phyloP scores from a whole-genome alignment of 2,888 invertebrate genomes.

The Andrena minutula region DNA sequence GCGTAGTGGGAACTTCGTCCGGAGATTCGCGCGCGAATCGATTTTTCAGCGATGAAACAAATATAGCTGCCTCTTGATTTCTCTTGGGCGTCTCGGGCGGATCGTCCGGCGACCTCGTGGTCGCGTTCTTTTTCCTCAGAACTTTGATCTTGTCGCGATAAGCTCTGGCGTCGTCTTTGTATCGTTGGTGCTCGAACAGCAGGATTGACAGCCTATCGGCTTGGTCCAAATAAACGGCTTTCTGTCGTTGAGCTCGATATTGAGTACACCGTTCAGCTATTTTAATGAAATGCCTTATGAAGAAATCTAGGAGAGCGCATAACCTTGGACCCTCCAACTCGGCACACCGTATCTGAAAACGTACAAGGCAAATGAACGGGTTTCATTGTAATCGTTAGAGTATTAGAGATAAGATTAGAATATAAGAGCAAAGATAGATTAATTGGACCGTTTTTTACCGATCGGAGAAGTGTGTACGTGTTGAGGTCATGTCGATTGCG shows the following conservation, averaged over 20 bases:
- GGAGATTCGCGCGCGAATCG: conserved; percentile 58
- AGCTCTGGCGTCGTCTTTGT: conserved; percentile 86
- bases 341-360: conserved; percentile 81
- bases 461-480: not conserved
- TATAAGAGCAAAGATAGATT: not conserved
- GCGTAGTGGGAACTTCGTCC: not conserved
- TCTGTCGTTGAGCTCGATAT: conserved; percentile 88
- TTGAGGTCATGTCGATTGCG: not conserved
- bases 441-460: not conserved
- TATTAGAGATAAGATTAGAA: conserved; percentile 66
- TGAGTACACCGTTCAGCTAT: conserved; percentile 89
- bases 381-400: conserved; percentile 23
- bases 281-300: conserved; percentile 90
- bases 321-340: conserved; percentile 88
- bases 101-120: conserved; percentile 31
- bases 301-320: conserved; percentile 89
- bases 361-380: conserved; percentile 11
- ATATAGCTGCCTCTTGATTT: conserved; percentile 75
- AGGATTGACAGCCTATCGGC: conserved; percentile 89
- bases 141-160: conserved; percentile 86
- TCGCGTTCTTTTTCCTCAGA: conserved; percentile 56
- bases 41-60: conserved; percentile 68
- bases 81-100: conserved; percentile 78
- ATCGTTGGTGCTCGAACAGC: conserved; percentile 87
- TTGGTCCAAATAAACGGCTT: conserved; percentile 90